Conservation (phyloP, 2,113 vertebrate genomes). For the Pseudonaja textilis region DNA sequence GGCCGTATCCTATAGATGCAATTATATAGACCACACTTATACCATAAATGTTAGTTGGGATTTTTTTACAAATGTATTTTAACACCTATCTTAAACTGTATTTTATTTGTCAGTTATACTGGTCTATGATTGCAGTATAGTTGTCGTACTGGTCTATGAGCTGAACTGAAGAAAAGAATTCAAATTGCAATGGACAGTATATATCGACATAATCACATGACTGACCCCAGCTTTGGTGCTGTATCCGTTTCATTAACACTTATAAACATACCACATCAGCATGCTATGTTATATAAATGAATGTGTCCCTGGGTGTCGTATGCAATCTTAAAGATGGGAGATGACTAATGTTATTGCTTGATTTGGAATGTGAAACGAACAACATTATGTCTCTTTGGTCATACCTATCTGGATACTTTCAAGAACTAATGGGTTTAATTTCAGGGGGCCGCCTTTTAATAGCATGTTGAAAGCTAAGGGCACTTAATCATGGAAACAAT, state of each 20-base stretch:
- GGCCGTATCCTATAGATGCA: neutral
- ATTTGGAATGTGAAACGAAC: neutral
- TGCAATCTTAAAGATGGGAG: neutral
- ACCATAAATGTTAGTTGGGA: neutral
- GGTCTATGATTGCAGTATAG: neutral
- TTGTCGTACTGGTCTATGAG: neutral
- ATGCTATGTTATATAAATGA: neutral
- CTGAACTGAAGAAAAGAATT: neutral
- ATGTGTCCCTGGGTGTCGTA: neutral
- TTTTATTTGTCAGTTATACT: neutral
- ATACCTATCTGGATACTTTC: neutral
- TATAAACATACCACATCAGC: neutral
- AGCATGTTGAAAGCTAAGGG: neutral
- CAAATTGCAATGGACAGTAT: neutral
- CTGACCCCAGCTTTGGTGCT: neutral
- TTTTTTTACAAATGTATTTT: neutral
- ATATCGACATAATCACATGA: neutral
- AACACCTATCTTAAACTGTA: neutral
- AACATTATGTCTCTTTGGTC: constrained; percentile 9
- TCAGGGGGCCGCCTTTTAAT: neutral
- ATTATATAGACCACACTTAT: neutral
- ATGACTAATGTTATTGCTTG: neutral
- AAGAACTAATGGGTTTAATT: neutral
- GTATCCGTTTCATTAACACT: neutral
- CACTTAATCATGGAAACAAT: neutral